A percentile compares a stretch with the other conserved stretches of the same genome.
Evolutionary conservation across 1,140 invertebrate species (phyloP).

Genomic region (Parapsyche elsis): DNA sequence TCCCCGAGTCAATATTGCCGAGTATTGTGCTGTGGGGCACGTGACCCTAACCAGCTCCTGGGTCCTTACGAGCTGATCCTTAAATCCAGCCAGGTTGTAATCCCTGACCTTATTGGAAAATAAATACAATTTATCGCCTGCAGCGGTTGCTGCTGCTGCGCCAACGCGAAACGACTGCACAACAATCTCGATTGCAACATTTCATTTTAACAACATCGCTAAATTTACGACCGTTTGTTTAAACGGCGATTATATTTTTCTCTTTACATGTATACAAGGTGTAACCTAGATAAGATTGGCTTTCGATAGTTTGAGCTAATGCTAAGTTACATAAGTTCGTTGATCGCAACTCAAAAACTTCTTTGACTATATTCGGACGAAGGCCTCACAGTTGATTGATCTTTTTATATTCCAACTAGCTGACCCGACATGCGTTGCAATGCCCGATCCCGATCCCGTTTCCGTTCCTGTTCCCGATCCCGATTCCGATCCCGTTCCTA

Average conservation of each 20-base stretch:
- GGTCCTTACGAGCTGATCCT: constrained; percentile 20
- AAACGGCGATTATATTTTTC: not conserved
- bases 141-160: not conserved
- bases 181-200: not conserved
- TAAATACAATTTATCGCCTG: constrained; percentile 45
- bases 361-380: too few species aligned
- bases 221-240: not conserved
- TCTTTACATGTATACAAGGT: not conserved
- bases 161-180: constrained; percentile 14
- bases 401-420: too few species aligned
- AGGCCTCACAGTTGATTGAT: too few species aligned
- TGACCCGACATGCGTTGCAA: too few species aligned
- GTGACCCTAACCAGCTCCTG: constrained; percentile 9
- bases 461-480: too few species aligned
- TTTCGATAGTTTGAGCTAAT: too few species aligned
- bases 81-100: constrained; percentile 41
- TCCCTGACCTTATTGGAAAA: constrained; percentile 43
- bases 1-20: constrained; percentile 34
- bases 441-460: too few species aligned
- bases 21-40: constrained; percentile 29
- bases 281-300: too few species aligned
- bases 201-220: not conserved
- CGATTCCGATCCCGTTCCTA: too few species aligned
- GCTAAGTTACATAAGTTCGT: too few species aligned
- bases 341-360: too few species aligned